Evolutionary conservation across 2,797 vertebrate species (phyloP).

Genomic region (Australoheros facetus): DNA sequence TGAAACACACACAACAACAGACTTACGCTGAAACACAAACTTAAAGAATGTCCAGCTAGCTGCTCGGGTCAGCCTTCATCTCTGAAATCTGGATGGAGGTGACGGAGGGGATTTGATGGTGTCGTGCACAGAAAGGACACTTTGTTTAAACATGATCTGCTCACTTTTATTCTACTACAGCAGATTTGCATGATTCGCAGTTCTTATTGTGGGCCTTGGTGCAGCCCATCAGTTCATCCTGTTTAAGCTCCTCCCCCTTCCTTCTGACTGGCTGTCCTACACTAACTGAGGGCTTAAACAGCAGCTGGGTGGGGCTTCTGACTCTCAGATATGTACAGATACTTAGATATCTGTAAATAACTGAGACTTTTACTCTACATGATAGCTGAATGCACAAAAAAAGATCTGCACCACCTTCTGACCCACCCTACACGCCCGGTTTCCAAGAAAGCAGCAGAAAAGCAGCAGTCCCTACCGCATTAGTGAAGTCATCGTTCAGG

Average conservation of each 20-base stretch:
- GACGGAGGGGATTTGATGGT: background rate
- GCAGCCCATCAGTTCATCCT: too few species aligned
- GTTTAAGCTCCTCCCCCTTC: too few species aligned
- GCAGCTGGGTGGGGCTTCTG: background rate
- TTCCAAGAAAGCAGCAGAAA: background rate
- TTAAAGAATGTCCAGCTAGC: background rate
- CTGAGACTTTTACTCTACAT: background rate
- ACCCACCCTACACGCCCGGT: background rate
- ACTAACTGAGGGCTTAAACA: too few species aligned
- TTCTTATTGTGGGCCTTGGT: background rate
- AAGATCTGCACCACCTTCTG: background rate
- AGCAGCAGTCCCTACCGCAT: conserved; percentile 81
- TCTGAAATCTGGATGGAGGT: background rate
- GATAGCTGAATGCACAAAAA: background rate
- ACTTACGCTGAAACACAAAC: accelerated
- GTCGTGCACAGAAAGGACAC: too few species aligned
- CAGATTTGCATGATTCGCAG: background rate
- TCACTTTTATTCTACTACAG: background rate
- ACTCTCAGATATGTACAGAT: background rate
- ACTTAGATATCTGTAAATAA: too few species aligned
- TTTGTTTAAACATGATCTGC: too few species aligned
- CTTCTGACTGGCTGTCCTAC: too few species aligned
- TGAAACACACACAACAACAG: background rate
- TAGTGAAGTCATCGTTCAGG: conserved; percentile 95
- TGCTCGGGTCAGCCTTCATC: accelerated